Evolutionary conservation across 2,113 vertebrate genomes (phyloP).

Genomic region (Eira barbara): DNA sequence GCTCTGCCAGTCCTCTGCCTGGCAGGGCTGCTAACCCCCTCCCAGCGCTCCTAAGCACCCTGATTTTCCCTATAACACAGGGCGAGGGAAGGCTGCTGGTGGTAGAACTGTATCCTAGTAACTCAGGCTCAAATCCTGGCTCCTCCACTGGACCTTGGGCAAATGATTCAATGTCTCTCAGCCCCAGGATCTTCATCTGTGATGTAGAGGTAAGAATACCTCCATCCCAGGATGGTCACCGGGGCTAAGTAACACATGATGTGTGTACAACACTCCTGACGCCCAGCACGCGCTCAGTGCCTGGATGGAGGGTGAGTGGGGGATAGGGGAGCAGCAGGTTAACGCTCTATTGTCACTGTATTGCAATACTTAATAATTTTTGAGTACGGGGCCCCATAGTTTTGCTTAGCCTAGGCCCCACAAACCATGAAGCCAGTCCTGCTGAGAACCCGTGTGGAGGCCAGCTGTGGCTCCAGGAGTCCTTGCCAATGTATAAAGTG

Average conservation of each 20-base stretch:
- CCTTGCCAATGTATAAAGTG: not conserved
- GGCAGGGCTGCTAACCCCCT: not conserved
- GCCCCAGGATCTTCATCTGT: not conserved
- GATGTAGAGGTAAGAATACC: not conserved
- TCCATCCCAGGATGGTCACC: not conserved
- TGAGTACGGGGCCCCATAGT: not conserved
- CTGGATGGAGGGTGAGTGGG: not conserved
- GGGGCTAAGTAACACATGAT: accelerated
- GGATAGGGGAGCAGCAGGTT: not conserved
- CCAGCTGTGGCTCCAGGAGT: too few species aligned
- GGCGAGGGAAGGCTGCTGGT: not conserved
- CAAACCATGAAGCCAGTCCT: not conserved
- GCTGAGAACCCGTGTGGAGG: not conserved
- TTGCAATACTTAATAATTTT: not conserved
- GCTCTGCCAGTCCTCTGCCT: too few species aligned
- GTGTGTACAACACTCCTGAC: accelerated
- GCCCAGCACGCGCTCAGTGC: accelerated
- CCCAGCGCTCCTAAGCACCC: not conserved
- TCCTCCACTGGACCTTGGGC: not conserved
- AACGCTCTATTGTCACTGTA: not conserved
- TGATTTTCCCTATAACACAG: accelerated
- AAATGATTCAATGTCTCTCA: not conserved
- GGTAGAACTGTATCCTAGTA: not conserved
- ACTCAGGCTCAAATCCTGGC: not conserved
- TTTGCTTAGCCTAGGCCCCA: not conserved